Evolutionary conservation across 92 coral and sea anemone species (phyloP).

Genomic region (Isaurus tuberculatus): DNA sequence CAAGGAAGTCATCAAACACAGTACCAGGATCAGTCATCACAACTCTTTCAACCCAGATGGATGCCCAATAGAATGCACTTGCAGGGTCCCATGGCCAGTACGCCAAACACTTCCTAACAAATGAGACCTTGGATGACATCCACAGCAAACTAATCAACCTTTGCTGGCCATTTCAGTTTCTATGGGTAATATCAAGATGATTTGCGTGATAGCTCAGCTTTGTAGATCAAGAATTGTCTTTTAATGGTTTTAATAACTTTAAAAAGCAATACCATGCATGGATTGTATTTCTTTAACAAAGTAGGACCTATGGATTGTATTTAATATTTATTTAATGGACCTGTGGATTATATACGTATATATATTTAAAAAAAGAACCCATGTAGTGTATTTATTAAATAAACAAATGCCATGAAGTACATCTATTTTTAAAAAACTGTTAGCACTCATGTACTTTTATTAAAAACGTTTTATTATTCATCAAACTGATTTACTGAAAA

Average conservation of each 20-base stretch:
- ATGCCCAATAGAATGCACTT: constrained; percentile 16
- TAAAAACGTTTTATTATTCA: not conserved
- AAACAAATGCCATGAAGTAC: not conserved
- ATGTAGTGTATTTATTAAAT: constrained; percentile 4
- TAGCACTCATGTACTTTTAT: not conserved
- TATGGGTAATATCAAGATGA: not conserved
- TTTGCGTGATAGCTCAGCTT: not conserved
- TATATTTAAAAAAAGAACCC: not conserved
- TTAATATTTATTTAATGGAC: not conserved
- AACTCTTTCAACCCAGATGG: constrained; percentile 13
- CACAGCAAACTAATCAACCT: not conserved
- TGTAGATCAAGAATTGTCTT: not conserved
- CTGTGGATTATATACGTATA: not conserved
- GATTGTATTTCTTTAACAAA: constrained; percentile 6
- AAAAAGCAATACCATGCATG: not conserved
- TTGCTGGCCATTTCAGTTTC: constrained; percentile 9
- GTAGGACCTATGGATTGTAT: constrained; percentile 1
- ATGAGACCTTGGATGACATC: not conserved
- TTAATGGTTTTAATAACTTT: not conserved
- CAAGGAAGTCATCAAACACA: constrained; percentile 1
- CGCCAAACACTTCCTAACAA: constrained; percentile 10
- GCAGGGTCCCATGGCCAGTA: constrained; percentile 26
- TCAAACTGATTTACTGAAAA: too few relatives aligned
- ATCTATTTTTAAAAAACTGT: not conserved
- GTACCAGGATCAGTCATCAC: not conserved